Conservation (phyloP, 2,797 vertebrate genomes). For the Sphenodon punctatus region DNA sequence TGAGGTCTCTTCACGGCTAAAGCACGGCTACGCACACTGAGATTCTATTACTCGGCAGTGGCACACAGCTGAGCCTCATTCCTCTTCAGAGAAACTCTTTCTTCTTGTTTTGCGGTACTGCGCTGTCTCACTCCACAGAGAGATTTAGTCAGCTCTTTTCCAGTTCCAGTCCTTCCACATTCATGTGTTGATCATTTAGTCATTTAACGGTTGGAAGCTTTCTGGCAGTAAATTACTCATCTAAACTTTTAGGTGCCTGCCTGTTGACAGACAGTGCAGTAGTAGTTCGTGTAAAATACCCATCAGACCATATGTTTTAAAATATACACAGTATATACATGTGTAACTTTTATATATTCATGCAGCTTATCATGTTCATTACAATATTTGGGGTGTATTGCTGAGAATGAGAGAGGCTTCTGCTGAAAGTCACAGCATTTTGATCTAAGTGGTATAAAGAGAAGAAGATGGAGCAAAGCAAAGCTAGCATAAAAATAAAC, state of each 20-base stretch:
- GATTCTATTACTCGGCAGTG: not conserved
- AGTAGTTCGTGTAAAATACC: not conserved
- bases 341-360: not conserved
- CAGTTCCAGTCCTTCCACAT: not conserved
- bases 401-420: not conserved
- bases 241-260: not conserved
- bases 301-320: not conserved
- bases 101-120: not conserved
- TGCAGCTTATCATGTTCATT: no score
- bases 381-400: no score
- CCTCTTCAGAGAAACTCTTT: not conserved
- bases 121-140: not conserved
- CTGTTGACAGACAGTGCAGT: not conserved
- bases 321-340: accelerated
- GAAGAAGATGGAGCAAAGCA: constrained; percentile 47
- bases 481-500: not conserved
- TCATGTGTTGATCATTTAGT: not conserved
- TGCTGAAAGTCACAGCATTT: not conserved
- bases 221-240: not conserved
- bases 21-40: accelerated
- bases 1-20: not conserved
- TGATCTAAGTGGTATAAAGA: not conserved
- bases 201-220: not conserved
- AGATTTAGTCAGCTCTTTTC: not conserved
- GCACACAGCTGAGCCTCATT: not conserved